Conservation (phyloP, 2,113 vertebrate species). For the Dinomys branickii region DNA sequence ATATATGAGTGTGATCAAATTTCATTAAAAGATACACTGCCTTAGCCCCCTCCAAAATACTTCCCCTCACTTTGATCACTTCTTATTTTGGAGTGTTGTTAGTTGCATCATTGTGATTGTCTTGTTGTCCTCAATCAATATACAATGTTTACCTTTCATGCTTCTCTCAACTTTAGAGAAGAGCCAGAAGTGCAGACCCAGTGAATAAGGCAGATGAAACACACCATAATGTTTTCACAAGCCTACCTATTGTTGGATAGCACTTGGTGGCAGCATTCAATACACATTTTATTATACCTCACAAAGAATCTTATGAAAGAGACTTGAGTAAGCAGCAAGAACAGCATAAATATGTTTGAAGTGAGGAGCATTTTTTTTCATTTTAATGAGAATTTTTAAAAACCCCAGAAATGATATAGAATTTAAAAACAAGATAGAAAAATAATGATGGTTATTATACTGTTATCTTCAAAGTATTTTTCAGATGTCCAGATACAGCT, state of each 20-base stretch:
- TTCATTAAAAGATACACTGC: background rate
- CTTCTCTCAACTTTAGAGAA: background rate
- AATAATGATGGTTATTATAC: no score
- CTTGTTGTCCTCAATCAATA: background rate
- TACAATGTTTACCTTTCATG: background rate
- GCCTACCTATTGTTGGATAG: background rate
- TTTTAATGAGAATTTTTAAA: no score
- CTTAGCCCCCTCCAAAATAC: background rate
- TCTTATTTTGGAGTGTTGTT: background rate
- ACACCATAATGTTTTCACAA: background rate
- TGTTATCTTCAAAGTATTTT: no score
- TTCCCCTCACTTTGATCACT: background rate
- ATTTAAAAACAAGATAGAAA: no score
- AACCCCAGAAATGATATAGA: no score
- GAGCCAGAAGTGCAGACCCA: background rate
- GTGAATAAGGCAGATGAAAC: background rate
- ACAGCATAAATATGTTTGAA: background rate
- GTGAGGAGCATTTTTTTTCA: background rate
- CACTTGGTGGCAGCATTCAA: background rate
- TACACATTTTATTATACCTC: background rate
- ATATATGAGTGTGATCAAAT: background rate
- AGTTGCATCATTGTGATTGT: background rate
- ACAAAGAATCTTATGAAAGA: background rate
- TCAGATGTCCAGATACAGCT: no score
- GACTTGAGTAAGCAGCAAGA: background rate